A percentile compares a stretch with the other conserved stretches of the same genome.
These are phyloP conservation scores for Altica lythri DNA, from an alignment of 2,888 invertebrate genomes.

Conservation along the genomic window DNA sequence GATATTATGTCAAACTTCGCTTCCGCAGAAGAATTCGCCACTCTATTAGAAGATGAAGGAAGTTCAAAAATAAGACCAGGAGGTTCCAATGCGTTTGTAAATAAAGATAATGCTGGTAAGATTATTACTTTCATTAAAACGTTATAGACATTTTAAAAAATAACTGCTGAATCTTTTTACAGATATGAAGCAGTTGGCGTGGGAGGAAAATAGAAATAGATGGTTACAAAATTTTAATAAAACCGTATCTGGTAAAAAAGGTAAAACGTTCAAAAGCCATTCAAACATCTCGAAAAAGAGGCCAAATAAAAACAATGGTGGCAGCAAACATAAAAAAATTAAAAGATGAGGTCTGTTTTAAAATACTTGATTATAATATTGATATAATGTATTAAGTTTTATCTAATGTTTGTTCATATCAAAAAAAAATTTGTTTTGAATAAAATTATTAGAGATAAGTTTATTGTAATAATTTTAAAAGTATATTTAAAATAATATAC, in stretches of 20 bases:
- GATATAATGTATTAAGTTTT: too few species aligned
- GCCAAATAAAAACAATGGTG: slow-evolving; percentile 27
- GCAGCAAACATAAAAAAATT: slow-evolving; percentile 37
- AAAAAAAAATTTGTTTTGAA: too few species aligned
- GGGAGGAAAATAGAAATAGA: slow-evolving; percentile 75
- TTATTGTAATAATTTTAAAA: too few species aligned
- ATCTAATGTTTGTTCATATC: too few species aligned
- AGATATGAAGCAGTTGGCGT: slow-evolving; percentile 74
- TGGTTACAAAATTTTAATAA: slow-evolving; percentile 66
- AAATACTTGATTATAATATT: neutral
- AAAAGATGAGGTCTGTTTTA: slow-evolving; percentile 27
- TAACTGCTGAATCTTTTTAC: neutral
- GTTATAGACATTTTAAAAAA: neutral
- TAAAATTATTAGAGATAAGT: too few species aligned
- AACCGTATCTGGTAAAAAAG: slow-evolving; percentile 40
- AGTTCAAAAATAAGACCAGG: slow-evolving; percentile 63
- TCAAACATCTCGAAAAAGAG: slow-evolving; percentile 30
- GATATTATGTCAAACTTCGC: slow-evolving; percentile 74
- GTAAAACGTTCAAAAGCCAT: slow-evolving; percentile 12
- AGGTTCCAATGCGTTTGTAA: slow-evolving; percentile 71
- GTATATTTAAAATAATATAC: too few species aligned
- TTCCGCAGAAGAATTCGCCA: slow-evolving; percentile 87
- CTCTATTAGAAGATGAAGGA: slow-evolving; percentile 83
- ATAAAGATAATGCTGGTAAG: slow-evolving; percentile 76
- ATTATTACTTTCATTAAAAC: slow-evolving; percentile 16